These are phyloP conservation scores for Cheilosia pagana DNA, from an alignment of 2,888 invertebrate genomes.

Conservation along the genomic window DNA sequence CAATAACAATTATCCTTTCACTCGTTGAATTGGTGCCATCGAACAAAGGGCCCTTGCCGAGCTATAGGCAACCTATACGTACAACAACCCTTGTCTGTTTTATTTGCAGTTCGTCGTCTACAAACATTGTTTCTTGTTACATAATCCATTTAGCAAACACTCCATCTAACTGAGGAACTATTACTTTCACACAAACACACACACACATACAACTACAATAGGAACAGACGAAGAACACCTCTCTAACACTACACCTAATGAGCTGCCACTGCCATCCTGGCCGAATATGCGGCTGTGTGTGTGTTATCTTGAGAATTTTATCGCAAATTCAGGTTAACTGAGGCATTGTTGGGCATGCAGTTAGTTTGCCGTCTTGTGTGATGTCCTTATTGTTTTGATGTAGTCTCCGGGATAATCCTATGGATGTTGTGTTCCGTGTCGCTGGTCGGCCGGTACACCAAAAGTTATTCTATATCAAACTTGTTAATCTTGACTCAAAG, in stretches of 20 bases:
- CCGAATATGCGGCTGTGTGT: constrained; percentile 22
- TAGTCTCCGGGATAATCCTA: constrained; percentile 49
- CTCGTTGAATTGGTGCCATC: constrained; percentile 12
- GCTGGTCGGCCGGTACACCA: not conserved
- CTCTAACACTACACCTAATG: constrained; percentile 51
- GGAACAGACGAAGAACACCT: constrained; percentile 2
- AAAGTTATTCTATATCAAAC: constrained; percentile 47
- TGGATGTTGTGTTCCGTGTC: constrained; percentile 21
- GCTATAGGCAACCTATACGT: not conserved
- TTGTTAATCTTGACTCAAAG: constrained; percentile 58
- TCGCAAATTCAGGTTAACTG: constrained; percentile 59
- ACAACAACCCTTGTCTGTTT: constrained; percentile 3
- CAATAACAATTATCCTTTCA: constrained; percentile 43
- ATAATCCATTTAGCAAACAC: constrained; percentile 59
- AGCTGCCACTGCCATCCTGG: constrained; percentile 54
- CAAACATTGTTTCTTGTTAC: constrained; percentile 29
- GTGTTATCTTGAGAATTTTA: constrained; percentile 53
- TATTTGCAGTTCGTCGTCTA: constrained; percentile 23
- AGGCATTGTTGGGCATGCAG: constrained; percentile 44
- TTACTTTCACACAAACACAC: not conserved
- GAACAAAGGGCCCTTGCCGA: not conserved
- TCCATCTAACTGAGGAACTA: constrained; percentile 27
- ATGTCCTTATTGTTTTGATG: constrained; percentile 35
- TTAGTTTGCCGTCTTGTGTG: constrained; percentile 19
- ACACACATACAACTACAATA: not conserved